Evolutionary conservation across 2,888 invertebrate species (phyloP).

Genomic region (Cerceris rybyensis): DNA sequence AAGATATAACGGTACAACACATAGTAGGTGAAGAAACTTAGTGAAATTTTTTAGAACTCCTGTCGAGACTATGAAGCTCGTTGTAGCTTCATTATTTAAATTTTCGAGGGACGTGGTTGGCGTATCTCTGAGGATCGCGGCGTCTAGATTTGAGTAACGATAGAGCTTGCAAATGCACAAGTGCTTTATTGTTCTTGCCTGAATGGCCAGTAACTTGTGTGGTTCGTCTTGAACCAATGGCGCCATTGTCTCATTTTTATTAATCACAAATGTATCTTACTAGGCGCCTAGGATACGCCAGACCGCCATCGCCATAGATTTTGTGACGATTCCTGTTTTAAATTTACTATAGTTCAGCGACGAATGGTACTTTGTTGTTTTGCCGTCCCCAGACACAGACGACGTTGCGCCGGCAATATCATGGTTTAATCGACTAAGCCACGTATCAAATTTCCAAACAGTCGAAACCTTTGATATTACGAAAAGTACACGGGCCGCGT

Average conservation of each 20-base stretch:
- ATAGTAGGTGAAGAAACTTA: slow-evolving; percentile 77
- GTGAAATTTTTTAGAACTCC: slow-evolving; percentile 77
- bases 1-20: slow-evolving; percentile 68
- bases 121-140: slow-evolving; percentile 59
- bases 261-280: slow-evolving; percentile 31
- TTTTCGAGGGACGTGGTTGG: slow-evolving; percentile 49
- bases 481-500: slow-evolving; percentile 63
- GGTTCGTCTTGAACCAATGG: slow-evolving; percentile 44
- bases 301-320: slow-evolving; percentile 59
- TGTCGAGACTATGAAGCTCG: slow-evolving; percentile 77
- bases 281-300: slow-evolving; percentile 64
- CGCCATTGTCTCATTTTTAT: slow-evolving; percentile 30
- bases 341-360: slow-evolving; percentile 75
- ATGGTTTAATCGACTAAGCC: slow-evolving; percentile 56
- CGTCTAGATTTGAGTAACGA: slow-evolving; percentile 51
- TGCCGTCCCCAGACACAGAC: slow-evolving; percentile 77
- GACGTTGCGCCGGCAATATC: slow-evolving; percentile 67
- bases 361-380: slow-evolving; percentile 81
- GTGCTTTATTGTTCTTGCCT: slow-evolving; percentile 55
- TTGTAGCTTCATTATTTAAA: slow-evolving; percentile 76
- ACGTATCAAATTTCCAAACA: slow-evolving; percentile 52
- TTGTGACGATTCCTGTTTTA: slow-evolving; percentile 60
- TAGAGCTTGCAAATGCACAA: slow-evolving; percentile 60
- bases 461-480: slow-evolving; percentile 51
- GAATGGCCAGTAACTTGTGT: slow-evolving; percentile 63